These are phyloP conservation scores for Bombyx mandarina DNA, from an alignment of 1,140 invertebrate species.

Conservation along the genomic window DNA sequence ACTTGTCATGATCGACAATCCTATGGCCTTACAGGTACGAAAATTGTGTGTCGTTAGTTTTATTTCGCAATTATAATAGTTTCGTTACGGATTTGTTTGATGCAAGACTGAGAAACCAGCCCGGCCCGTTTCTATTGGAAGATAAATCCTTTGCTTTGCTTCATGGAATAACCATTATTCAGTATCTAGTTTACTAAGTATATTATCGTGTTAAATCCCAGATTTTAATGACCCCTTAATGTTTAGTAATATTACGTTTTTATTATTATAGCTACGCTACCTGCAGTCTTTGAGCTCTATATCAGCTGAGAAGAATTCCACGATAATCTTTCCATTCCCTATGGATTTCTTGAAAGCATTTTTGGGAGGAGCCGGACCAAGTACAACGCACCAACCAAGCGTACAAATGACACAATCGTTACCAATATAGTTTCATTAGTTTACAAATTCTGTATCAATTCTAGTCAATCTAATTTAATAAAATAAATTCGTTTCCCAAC, in stretches of 20 bases:
- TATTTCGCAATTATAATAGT: no score
- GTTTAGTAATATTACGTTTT: no score
- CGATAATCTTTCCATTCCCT: slow-evolving; percentile 96
- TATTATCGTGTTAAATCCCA: no score
- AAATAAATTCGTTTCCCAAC: slow-evolving; percentile 1
- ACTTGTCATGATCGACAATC: slow-evolving; percentile 91
- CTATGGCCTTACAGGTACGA: slow-evolving; percentile 88
- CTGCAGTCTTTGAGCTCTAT: slow-evolving; percentile 93
- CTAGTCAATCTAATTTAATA: slow-evolving; percentile 6
- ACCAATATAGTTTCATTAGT: slow-evolving; percentile 19
- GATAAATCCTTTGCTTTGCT: no score
- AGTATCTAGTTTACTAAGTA: no score
- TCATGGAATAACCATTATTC: no score
- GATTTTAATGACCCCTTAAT: no score
- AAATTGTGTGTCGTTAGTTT: no score
- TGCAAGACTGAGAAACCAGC: no score
- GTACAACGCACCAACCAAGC: slow-evolving; percentile 6
- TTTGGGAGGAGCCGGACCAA: slow-evolving; percentile 52
- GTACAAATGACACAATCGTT: slow-evolving; percentile 12
- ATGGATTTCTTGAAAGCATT: slow-evolving; percentile 91
- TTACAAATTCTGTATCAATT: neutral
- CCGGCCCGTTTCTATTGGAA: no score
- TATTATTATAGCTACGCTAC: slow-evolving; percentile 53
- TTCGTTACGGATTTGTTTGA: no score
- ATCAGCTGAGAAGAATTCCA: slow-evolving; percentile 98